Conservation (phyloP, 1,140 invertebrate genomes). For the Cephus cinctus region DNA sequence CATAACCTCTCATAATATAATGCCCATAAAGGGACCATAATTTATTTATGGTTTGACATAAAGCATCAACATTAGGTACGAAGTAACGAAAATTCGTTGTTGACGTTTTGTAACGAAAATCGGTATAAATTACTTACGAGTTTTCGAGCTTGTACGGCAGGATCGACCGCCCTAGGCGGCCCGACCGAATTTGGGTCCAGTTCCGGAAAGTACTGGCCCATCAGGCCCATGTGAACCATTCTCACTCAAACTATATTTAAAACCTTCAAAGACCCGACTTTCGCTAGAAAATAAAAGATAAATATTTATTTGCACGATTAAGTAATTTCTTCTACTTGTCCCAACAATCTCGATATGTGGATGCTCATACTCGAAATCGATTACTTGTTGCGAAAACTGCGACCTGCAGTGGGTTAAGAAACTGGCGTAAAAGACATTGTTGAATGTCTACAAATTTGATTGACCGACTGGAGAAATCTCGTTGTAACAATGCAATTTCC, state of each 20-base stretch:
- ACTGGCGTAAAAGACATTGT: too few relatives aligned
- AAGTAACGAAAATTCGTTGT: too few relatives aligned
- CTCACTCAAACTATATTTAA: not conserved
- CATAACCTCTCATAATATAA: too few relatives aligned
- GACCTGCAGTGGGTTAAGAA: not conserved
- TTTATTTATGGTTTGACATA: not conserved
- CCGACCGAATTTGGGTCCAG: constrained; percentile 32
- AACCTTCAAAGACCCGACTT: not conserved
- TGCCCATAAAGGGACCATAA: too few relatives aligned
- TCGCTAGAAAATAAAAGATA: not conserved
- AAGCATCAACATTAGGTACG: not conserved
- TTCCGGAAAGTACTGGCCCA: constrained; percentile 33
- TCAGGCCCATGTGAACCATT: constrained; percentile 34
- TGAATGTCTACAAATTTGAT: too few relatives aligned
- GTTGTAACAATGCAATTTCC: too few relatives aligned
- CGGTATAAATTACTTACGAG: constrained; percentile 29
- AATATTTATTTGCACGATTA: not conserved
- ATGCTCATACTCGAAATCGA: not conserved
- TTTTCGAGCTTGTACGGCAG: constrained; percentile 32
- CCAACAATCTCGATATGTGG: too few relatives aligned
- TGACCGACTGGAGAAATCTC: too few relatives aligned
- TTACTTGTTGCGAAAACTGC: not conserved
- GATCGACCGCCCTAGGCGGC: constrained; percentile 25
- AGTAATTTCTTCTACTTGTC: too few relatives aligned
- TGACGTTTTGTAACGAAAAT: constrained; percentile 5